Conservation (phyloP, 2,113 vertebrate species). For the Leucoraja erinaceus region DNA sequence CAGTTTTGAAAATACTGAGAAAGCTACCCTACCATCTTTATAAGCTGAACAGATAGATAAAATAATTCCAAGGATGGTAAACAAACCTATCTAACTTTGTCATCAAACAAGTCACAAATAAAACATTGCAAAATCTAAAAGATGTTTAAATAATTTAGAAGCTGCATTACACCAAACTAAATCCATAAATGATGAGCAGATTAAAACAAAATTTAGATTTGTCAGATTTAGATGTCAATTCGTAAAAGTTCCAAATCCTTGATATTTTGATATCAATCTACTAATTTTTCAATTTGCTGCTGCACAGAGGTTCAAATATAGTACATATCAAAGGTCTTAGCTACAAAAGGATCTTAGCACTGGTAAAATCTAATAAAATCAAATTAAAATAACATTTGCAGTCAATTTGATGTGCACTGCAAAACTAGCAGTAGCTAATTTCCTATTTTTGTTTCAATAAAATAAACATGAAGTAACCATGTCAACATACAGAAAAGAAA, state of each 20-base stretch:
- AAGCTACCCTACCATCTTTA: constrained; percentile 6
- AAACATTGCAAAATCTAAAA: background rate
- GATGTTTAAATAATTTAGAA: background rate
- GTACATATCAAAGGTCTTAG: background rate
- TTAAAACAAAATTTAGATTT: background rate
- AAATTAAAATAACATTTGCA: background rate
- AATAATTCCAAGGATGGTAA: background rate
- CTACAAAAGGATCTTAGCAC: too few species aligned
- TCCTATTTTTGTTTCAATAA: background rate
- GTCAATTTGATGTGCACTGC: background rate
- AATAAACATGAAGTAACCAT: background rate
- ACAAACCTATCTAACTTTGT: constrained; percentile 10
- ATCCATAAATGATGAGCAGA: background rate
- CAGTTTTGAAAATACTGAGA: constrained; percentile 32
- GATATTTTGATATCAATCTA: background rate
- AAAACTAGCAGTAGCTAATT: background rate
- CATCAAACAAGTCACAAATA: background rate
- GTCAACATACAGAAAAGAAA: too few species aligned
- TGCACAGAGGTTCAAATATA: background rate
- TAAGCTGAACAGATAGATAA: background rate
- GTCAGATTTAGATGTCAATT: constrained; percentile 9
- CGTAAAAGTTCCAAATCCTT: background rate
- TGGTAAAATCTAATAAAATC: background rate
- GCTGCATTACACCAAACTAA: constrained; percentile 25
- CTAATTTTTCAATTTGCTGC: background rate